Base-by-base conservation (phyloP, 2,888 invertebrate species). In the Argyresthia albistria region DNA sequence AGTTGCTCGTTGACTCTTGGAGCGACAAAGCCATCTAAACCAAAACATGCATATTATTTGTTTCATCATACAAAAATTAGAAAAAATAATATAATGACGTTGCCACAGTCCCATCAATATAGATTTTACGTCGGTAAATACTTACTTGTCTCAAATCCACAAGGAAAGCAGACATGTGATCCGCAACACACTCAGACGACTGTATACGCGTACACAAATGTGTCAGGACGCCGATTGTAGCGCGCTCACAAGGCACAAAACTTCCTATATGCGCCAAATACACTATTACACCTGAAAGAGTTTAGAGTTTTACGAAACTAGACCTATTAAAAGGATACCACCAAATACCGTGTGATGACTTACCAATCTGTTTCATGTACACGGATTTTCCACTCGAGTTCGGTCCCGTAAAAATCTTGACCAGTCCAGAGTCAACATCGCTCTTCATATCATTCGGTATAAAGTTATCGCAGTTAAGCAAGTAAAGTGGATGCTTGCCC, bases 371-470 rank as follows among this genome's bases (percentile, higher is more conserved):
- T 76, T 97, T 97, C 67, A 98, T 87, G 73, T 95, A 98, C 35
- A 97, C 91, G 56, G 95, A 97, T 78, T 98, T 98, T 2, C 98
- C 98, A 66, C 95, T 94, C 1, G 95, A 92, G 76, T 97, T 98
- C 0, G 97, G 95, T 0, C 97, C 97, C 0, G 95, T 96, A 7
- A 97, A 80, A 50, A 98, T 89, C 70, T 94, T 94, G 25, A 97
- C 89, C 10, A 83, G 76, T 12, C 90, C 90, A 8, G 82, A 77
- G 0, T 78, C 68, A 0, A 73, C 72, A 7, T 91, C 90, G 53
- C 93, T 93, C 54, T 76, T 69, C 8, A 90, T 89, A 65, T 93
- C 91, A 70, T 97, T 97, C 0, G 94, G 89, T 3, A 96, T 93
- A 69, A 93, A 95, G 58, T 87, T 88, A 53, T 90, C 83, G 43